Evolutionary conservation across 2,113 vertebrate genomes (phyloP).

Genomic region (Helogale parvula): DNA sequence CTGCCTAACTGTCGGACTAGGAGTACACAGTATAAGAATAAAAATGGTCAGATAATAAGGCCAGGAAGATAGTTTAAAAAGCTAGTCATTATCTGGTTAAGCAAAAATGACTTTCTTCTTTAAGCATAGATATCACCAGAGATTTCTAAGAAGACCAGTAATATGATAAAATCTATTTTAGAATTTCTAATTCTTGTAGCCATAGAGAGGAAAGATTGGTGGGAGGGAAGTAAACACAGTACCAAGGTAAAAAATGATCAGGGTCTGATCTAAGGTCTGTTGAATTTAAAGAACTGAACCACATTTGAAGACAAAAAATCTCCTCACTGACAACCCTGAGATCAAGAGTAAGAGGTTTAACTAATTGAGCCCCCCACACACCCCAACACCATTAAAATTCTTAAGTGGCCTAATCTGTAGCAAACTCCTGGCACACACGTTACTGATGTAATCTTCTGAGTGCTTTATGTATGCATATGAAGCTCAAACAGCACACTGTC

Average conservation of each 20-base stretch:
- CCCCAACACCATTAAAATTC: background rate
- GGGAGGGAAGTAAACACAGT: background rate
- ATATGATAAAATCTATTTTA: background rate
- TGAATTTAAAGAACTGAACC: background rate
- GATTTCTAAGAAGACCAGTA: background rate
- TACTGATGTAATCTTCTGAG: background rate
- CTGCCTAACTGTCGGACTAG: background rate
- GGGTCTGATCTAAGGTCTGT: background rate
- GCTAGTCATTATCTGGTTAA: background rate
- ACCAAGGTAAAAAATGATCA: background rate
- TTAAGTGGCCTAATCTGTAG: background rate
- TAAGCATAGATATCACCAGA: background rate
- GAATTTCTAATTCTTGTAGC: background rate
- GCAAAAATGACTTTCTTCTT: background rate
- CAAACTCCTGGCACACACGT: background rate
- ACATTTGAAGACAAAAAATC: background rate
- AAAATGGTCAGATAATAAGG: background rate
- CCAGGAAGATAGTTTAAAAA: background rate
- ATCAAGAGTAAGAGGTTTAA: too few species aligned
- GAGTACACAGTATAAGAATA: background rate
- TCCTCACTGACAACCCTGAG: too few species aligned
- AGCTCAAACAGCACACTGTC: background rate
- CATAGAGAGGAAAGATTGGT: background rate
- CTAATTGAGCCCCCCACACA: too few species aligned
- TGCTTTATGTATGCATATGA: background rate